Evolutionary conservation across 1,140 invertebrate species (phyloP).

Genomic region (Drosophila cardini): DNA sequence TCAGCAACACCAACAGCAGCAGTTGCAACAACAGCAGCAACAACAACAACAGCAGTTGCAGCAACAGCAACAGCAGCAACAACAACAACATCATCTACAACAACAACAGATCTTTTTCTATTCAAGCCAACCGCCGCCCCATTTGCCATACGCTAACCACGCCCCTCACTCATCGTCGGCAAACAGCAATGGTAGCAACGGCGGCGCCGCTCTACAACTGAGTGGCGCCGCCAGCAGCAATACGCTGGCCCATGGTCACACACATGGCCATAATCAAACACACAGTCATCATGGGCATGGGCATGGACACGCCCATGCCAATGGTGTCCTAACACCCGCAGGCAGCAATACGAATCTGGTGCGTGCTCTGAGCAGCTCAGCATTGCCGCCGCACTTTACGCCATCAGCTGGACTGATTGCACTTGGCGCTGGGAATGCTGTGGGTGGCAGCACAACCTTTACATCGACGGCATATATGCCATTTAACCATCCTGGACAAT

Average conservation of each 20-base stretch:
- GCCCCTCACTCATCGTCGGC: constrained; percentile 38
- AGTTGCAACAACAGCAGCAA: constrained; percentile 52
- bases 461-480: constrained; percentile 58
- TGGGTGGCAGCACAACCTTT: constrained; percentile 30
- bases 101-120: constrained; percentile 57
- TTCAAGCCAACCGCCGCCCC: constrained; percentile 37
- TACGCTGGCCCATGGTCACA: constrained; percentile 46
- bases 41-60: constrained; percentile 53
- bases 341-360: constrained; percentile 51
- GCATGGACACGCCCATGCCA: constrained; percentile 49
- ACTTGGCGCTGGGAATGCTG: constrained; percentile 38
- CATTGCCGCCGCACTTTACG: constrained; percentile 54
- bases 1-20: constrained; percentile 50
- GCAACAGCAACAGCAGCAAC: constrained; percentile 55
- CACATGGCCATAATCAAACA: constrained; percentile 20
- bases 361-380: constrained; percentile 48
- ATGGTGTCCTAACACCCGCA: constrained; percentile 55
- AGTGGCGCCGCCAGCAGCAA: constrained; percentile 66
- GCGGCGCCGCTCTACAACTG: constrained; percentile 71
- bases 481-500: constrained; percentile 37
- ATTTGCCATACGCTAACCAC: constrained; percentile 31
- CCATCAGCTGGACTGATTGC: constrained; percentile 73
- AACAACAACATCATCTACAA: constrained; percentile 59
- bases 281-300: constrained; percentile 15
- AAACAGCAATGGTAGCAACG: constrained; percentile 54